A percentile compares a stretch with the other conserved stretches of the same genome.
Conservation (phyloP, 2,888 invertebrate genomes). For the Cataglyphis cursor region DNA sequence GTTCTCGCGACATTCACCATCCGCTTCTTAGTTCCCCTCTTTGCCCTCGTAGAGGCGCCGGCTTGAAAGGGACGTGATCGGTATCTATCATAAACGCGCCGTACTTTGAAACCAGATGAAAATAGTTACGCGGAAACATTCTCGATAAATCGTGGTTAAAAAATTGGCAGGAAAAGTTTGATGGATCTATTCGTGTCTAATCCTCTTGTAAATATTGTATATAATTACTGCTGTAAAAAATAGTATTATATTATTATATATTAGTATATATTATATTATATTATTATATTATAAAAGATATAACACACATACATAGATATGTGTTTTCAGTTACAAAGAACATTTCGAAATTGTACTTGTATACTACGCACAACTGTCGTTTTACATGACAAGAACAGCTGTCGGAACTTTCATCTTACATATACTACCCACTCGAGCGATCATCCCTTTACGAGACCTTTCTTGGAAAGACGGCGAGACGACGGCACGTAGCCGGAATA, state of each 20-base stretch:
- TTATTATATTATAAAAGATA: not conserved
- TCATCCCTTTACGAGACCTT: slow-evolving; percentile 64
- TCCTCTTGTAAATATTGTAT: not conserved
- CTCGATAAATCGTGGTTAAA: not conserved
- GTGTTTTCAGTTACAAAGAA: not conserved
- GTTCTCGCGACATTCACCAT: slow-evolving; percentile 59
- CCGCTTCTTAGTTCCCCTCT: slow-evolving; percentile 45
- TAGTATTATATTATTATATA: not conserved
- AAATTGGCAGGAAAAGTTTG: not conserved
- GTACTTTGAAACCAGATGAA: slow-evolving; percentile 18
- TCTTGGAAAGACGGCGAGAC: slow-evolving; percentile 28
- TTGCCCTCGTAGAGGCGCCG: slow-evolving; percentile 16
- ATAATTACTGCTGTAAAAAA: not conserved
- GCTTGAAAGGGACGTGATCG: slow-evolving; percentile 65
- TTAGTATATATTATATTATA: too few relatives aligned
- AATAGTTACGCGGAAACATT: not conserved
- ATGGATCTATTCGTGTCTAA: not conserved
- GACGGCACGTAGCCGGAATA: slow-evolving; percentile 65
- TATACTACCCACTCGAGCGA: slow-evolving; percentile 51
- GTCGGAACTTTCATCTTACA: slow-evolving; percentile 47
- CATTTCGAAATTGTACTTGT: not conserved
- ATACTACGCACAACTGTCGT: not conserved
- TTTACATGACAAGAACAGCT: slow-evolving; percentile 45
- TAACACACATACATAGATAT: too few relatives aligned
- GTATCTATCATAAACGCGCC: slow-evolving; percentile 46